Evolutionary conservation across 1,140 invertebrate species (phyloP).

Genomic region (Caerostris darwini): DNA sequence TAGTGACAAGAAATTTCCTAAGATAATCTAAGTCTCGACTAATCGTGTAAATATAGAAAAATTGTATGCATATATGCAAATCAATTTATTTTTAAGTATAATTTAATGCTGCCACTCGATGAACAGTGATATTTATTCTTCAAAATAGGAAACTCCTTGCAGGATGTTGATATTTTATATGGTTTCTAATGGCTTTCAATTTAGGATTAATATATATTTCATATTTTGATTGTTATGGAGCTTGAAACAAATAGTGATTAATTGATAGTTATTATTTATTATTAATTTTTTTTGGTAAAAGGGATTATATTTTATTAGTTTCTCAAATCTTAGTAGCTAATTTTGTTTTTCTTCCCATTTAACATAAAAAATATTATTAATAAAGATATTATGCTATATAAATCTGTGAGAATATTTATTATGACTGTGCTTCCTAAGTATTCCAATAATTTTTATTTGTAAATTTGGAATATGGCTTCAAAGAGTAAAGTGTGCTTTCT

Average conservation of each 20-base stretch:
- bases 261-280: background rate
- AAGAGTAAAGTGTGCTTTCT: background rate
- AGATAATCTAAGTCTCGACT: conserved; percentile 54
- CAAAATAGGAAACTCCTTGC: conserved; percentile 8
- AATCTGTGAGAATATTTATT: conserved; percentile 30
- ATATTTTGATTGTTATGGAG: conserved; percentile 41
- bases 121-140: conserved; percentile 29
- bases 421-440: conserved; percentile 42
- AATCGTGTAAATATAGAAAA: conserved; percentile 26
- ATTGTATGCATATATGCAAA: conserved; percentile 29
- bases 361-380: background rate
- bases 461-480: conserved; percentile 25
- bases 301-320: conserved; percentile 10
- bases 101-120: conserved; percentile 34
- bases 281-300: conserved; percentile 20
- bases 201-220: conserved; percentile 29
- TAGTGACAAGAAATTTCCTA: conserved; percentile 68
- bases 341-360: background rate
- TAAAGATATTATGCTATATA: background rate
- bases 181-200: conserved; percentile 48
- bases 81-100: conserved; percentile 52
- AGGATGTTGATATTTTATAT: conserved; percentile 59
- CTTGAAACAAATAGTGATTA: conserved; percentile 59
- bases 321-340: background rate
- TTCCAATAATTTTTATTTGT: conserved; percentile 20